phyloP scores from a whole-genome alignment of 2,113 vertebrate genomes.

The Odontesthes bonariensis region DNA sequence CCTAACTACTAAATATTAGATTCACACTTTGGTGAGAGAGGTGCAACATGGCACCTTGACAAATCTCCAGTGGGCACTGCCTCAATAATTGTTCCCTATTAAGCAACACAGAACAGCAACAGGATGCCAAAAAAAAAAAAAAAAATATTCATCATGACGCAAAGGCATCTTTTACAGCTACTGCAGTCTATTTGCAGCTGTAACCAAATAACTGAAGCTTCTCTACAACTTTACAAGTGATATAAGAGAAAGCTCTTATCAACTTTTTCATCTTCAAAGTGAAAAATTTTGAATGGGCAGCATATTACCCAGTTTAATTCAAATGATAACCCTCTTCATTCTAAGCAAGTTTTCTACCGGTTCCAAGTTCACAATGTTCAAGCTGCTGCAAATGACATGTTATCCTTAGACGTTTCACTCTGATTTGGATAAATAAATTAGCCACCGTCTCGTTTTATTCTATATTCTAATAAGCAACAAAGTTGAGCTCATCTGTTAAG shows the following conservation, averaged over 20 bases:
- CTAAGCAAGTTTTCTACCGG: no score
- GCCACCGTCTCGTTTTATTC: slow-evolving; percentile 24
- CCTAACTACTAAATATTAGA: slow-evolving; percentile 51
- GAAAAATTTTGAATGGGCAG: background rate
- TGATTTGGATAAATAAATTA: slow-evolving; percentile 57
- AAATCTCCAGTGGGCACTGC: slow-evolving; percentile 36
- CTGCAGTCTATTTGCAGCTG: background rate
- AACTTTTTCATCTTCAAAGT: background rate
- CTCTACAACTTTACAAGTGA: background rate
- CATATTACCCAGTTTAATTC: background rate
- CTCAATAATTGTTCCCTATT: slow-evolving; percentile 43
- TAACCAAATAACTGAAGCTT: background rate
- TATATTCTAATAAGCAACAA: slow-evolving; percentile 33
- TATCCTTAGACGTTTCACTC: slow-evolving; percentile 21
- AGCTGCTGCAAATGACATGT: no score
- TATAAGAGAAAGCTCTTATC: background rate
- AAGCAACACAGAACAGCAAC: background rate
- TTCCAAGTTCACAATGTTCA: no score
- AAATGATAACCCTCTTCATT: background rate
- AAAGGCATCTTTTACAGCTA: background rate
- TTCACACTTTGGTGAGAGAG: slow-evolving; percentile 60
- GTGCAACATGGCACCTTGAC: slow-evolving; percentile 29
- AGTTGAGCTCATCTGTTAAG: slow-evolving; percentile 23
- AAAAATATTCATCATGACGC: slow-evolving; percentile 5
- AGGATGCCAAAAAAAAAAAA: slow-evolving; percentile 4